These are phyloP conservation scores for Drosophila pegasa DNA, from an alignment of 2,888 invertebrate species.

Conservation along the genomic window DNA sequence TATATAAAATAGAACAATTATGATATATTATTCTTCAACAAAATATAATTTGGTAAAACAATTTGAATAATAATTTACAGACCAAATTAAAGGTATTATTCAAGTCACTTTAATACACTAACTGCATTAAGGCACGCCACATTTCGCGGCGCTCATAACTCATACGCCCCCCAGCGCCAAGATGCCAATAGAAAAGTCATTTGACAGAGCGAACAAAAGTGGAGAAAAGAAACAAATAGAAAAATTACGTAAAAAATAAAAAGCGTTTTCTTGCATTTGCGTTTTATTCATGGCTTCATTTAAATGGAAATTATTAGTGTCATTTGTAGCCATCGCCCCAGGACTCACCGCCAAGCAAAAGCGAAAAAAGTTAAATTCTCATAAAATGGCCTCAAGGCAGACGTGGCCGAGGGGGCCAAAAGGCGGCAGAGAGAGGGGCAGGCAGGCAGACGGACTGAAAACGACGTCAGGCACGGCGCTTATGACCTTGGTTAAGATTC, in stretches of 20 bases:
- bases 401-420: neutral
- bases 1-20: neutral
- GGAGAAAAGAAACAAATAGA: constrained; percentile 14
- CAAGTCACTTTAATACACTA: neutral
- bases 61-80: neutral
- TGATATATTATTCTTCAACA: no score
- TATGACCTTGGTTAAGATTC: constrained; percentile 66
- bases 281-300: constrained; percentile 72
- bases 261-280: constrained; percentile 57
- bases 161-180: neutral
- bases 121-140: neutral
- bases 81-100: neutral
- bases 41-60: no score
- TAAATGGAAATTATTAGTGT: constrained; percentile 79
- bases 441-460: constrained; percentile 1
- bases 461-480: constrained; percentile 42
- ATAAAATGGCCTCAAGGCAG: constrained; percentile 62
- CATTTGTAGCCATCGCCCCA: constrained; percentile 65
- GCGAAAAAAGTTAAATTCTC: constrained; percentile 60
- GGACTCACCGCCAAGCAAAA: constrained; percentile 12
- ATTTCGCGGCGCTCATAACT: neutral
- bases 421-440: neutral
- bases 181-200: constrained; percentile 37
- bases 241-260: constrained; percentile 23
- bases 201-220: constrained; percentile 7